Percentiles rank a stretch among this genome's conserved stretches.
These are phyloP conservation scores for Paraplagusia blochii DNA, from an alignment of 2,113 vertebrate species.

Conservation along the genomic window DNA sequence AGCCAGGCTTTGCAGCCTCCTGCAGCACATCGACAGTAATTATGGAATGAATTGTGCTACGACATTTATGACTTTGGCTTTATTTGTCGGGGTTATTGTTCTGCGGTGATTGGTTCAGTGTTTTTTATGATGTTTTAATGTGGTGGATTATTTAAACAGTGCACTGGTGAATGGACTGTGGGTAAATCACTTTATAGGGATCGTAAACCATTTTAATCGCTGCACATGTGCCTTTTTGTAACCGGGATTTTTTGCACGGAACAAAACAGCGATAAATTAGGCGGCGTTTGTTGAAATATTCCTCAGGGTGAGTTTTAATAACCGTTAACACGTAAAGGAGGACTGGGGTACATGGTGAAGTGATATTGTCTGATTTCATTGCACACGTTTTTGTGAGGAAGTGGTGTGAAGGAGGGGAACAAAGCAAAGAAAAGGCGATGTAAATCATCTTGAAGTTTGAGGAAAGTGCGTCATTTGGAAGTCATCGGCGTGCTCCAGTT, in stretches of 20 bases:
- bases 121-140: constrained; percentile 25
- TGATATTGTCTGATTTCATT: constrained; percentile 25
- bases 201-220: constrained; percentile 24
- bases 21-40: neutral
- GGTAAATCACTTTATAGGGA: constrained; percentile 19
- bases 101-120: neutral
- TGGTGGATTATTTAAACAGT: constrained; percentile 13
- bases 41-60: constrained; percentile 4
- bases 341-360: constrained; percentile 7
- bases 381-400: constrained; percentile 28
- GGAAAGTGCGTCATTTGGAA: constrained; percentile 7
- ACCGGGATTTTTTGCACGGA: constrained; percentile 2
- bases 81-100: constrained; percentile 10
- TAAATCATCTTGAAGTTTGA: too few relatives aligned
- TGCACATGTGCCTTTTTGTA: constrained; percentile 5
- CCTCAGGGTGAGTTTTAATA: constrained; percentile 8
- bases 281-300: constrained; percentile 12
- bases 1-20: constrained; percentile 1
- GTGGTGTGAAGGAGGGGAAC: constrained; percentile 15
- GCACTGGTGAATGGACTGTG: constrained; percentile 1
- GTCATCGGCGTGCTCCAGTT: constrained; percentile 30
- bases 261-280: constrained; percentile 16
- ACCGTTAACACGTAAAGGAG: neutral
- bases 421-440: neutral
- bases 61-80: constrained; percentile 6